Percentiles rank a stretch among this genome's conserved stretches.
phyloP scores from a whole-genome alignment of 2,888 invertebrate genomes.

The Hyppa rectilinea region DNA sequence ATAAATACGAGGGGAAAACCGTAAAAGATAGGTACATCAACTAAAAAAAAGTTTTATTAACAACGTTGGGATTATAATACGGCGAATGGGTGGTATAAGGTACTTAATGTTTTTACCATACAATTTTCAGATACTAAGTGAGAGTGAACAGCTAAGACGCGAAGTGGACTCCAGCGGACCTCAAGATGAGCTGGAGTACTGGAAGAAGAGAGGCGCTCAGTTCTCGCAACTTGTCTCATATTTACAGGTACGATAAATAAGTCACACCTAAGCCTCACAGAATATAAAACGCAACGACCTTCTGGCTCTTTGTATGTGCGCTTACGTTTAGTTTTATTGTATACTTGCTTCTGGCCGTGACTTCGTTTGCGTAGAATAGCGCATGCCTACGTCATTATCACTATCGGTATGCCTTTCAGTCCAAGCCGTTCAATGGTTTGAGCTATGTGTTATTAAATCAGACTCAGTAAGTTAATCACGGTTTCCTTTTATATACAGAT shows the following conservation, averaged over 20 bases:
- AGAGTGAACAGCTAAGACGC: conserved; percentile 97
- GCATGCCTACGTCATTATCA: no score
- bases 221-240: conserved; percentile 96
- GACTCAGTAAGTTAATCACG: no score
- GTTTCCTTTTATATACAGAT: no score
- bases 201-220: conserved; percentile 98
- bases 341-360: no score
- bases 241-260: conserved; percentile 90
- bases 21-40: background rate
- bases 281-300: background rate
- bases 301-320: background rate
- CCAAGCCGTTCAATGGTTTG: no score
- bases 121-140: conserved; percentile 92
- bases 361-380: no score
- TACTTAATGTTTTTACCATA: background rate
- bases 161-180: conserved; percentile 98
- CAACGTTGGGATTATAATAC: background rate
- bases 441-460: no score
- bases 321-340: background rate
- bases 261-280: background rate
- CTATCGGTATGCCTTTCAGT: no score
- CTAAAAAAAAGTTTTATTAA: background rate
- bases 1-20: background rate
- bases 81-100: background rate
- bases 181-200: conserved; percentile 98